Conservation (phyloP, 2,797 vertebrate species). For the Anolis apletophallus region DNA sequence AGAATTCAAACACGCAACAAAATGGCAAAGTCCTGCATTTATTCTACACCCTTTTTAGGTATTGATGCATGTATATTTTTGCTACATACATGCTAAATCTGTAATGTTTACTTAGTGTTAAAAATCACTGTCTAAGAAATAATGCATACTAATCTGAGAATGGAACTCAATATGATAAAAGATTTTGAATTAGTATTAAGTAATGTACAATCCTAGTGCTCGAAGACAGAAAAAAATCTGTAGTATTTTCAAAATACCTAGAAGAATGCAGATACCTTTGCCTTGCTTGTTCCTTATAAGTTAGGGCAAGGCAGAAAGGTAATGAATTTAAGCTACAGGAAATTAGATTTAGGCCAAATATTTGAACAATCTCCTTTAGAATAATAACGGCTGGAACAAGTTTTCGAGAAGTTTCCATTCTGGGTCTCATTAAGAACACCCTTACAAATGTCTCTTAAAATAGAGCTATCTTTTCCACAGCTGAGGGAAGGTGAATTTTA, state of each 20-base stretch:
- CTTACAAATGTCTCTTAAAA: neutral
- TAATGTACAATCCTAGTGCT: neutral
- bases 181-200: neutral
- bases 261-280: neutral
- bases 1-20: neutral
- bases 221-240: neutral
- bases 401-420: neutral
- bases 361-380: neutral
- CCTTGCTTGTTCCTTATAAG: neutral
- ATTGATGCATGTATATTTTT: neutral
- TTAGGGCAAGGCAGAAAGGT: neutral
- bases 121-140: neutral
- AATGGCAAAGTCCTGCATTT: neutral
- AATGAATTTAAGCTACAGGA: neutral
- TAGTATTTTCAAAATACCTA: neutral
- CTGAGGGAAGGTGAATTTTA: neutral
- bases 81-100: neutral
- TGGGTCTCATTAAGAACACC: neutral
- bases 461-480: neutral
- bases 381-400: neutral
- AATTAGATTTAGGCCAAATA: conserved; percentile 13
- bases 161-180: neutral
- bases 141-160: neutral
- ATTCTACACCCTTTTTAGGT: neutral
- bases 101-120: neutral